These are phyloP conservation scores for Brenthis ino DNA, from an alignment of 2,888 invertebrate species.

Conservation along the genomic window DNA sequence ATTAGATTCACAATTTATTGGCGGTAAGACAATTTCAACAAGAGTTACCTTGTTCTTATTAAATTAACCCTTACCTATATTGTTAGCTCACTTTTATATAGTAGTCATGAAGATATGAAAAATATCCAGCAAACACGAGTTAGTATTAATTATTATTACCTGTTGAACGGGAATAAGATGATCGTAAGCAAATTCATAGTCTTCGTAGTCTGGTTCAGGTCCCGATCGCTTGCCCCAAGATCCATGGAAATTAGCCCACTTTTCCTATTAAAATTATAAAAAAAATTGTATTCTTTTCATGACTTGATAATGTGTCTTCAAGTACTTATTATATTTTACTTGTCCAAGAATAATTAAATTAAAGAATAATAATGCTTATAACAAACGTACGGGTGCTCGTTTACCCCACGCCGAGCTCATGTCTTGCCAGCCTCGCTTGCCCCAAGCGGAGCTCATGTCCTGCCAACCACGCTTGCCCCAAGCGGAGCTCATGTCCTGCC, in stretches of 20 bases:
- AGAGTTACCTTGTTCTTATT: no score
- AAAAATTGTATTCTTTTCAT: neutral
- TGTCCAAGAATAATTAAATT: neutral
- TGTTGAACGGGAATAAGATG: conserved; percentile 62
- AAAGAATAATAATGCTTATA: conserved; percentile 49
- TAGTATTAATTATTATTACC: conserved; percentile 45
- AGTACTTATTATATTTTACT: no score
- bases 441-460: conserved; percentile 76
- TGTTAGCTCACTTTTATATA: no score
- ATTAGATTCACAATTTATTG: no score
- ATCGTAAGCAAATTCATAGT: conserved; percentile 64
- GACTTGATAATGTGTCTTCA: no score
- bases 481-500: conserved; percentile 71
- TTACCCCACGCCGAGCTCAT: conserved; percentile 75
- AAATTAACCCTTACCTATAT: no score
- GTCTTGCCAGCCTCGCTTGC: conserved; percentile 81
- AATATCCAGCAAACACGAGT: no score
- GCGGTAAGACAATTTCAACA: no score
- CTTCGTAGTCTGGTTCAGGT: conserved; percentile 68
- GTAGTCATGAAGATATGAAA: no score
- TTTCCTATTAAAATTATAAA: conserved; percentile 66
- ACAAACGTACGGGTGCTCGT: conserved; percentile 66
- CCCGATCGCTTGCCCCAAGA: conserved; percentile 86
- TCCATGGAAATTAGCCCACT: conserved; percentile 86
- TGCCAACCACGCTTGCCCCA: conserved; percentile 84